These are phyloP conservation scores for Oeneis ivallda DNA, from an alignment of 2,888 invertebrate species.

Conservation along the genomic window DNA sequence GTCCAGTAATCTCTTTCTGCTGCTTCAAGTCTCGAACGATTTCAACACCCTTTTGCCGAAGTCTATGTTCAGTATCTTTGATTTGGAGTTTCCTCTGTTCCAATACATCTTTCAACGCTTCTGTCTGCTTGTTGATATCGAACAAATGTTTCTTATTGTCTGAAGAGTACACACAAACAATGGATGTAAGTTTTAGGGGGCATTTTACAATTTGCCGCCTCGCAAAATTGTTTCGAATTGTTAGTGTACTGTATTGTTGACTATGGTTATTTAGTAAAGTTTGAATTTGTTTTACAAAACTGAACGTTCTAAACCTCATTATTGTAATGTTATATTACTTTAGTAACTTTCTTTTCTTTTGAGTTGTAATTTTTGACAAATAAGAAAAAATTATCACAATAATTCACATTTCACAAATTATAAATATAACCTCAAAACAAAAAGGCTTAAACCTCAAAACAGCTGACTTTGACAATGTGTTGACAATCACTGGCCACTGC, in stretches of 20 bases:
- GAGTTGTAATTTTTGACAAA: background rate
- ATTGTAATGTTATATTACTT: slow-evolving; percentile 19
- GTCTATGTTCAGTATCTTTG: slow-evolving; percentile 79
- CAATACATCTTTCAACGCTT: slow-evolving; percentile 80
- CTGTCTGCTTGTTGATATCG: slow-evolving; percentile 71
- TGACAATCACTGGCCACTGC: no score
- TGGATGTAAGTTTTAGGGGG: slow-evolving; percentile 48
- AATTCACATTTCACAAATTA: no score
- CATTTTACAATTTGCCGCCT: slow-evolving; percentile 45
- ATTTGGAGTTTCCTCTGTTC: slow-evolving; percentile 84
- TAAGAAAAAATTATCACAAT: background rate
- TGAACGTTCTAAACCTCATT: slow-evolving; percentile 59
- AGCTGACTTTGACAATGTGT: slow-evolving; percentile 13
- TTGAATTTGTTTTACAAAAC: slow-evolving; percentile 52
- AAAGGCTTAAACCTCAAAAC: background rate
- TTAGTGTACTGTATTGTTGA: slow-evolving; percentile 45
- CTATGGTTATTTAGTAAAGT: slow-evolving; percentile 45
- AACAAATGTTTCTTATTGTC: slow-evolving; percentile 68
- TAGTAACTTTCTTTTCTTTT: background rate
- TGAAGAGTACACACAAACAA: slow-evolving; percentile 61
- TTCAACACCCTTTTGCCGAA: slow-evolving; percentile 70
- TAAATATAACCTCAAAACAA: slow-evolving; percentile 12
- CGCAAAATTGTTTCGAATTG: slow-evolving; percentile 40
- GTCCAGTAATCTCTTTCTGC: slow-evolving; percentile 69
- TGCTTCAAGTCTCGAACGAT: slow-evolving; percentile 72